Conservation (phyloP, 2,888 invertebrate genomes). For the Aspidiotus rigidus region DNA sequence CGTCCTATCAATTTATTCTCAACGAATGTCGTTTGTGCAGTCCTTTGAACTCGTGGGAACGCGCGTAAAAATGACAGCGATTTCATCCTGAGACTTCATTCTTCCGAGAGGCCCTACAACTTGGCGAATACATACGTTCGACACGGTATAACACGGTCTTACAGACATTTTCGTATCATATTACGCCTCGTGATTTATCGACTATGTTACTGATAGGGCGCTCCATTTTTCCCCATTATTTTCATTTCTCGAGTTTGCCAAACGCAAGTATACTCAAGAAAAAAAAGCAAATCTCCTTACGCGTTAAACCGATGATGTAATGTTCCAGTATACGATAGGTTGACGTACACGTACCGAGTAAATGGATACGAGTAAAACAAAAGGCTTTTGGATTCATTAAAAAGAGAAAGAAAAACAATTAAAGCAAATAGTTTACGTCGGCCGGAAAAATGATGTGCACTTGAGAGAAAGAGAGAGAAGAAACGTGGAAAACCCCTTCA, state of each 20-base stretch:
- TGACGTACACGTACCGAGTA: conserved; percentile 38
- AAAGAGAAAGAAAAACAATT: not conserved
- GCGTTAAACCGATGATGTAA: conserved; percentile 44
- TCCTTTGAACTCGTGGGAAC: no score
- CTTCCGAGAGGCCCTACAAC: no score
- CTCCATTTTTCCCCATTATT: not conserved
- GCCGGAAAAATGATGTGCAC: conserved; percentile 13
- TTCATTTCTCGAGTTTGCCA: not conserved
- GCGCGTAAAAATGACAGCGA: no score
- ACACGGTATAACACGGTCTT: no score
- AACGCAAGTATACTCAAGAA: conserved; percentile 1
- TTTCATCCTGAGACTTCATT: no score
- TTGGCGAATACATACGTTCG: no score
- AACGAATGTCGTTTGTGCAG: no score
- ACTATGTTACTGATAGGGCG: no score
- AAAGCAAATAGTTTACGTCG: conserved; percentile 7
- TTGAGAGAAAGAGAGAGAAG: conserved; percentile 2
- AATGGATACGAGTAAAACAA: not conserved
- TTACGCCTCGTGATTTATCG: no score
- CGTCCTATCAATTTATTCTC: no score
- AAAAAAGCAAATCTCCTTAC: conserved; percentile 40
- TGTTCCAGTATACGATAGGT: conserved; percentile 42
- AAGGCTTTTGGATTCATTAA: not conserved
- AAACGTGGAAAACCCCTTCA: conserved; percentile 19
- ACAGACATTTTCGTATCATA: no score